phyloP scores from a whole-genome alignment of 2,797 vertebrate genomes.

The Miichthys miiuy region DNA sequence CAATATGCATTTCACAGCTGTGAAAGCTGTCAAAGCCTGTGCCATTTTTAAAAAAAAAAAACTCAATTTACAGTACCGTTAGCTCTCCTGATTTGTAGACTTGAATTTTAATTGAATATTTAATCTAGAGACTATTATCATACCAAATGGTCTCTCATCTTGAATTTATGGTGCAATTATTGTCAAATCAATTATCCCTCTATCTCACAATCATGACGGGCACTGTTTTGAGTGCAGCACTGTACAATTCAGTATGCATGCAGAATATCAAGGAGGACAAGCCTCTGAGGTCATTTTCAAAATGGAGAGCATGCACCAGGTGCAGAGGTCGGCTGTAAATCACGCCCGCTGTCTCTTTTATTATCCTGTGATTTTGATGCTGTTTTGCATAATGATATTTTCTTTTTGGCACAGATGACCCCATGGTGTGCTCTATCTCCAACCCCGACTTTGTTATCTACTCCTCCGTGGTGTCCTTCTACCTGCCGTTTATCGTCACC shows the following conservation, averaged over 20 bases:
- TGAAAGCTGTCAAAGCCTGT: conserved; percentile 2
- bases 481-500: conserved; percentile 93
- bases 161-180: conserved; percentile 47
- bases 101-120: conserved; percentile 34
- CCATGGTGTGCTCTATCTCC: conserved; percentile 94
- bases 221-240: not conserved
- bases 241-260: not conserved
- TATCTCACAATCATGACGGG: not conserved
- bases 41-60: not conserved
- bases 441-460: conserved; percentile 96
- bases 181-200: conserved; percentile 43
- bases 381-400: conserved; percentile 22
- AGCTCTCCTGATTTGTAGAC: conserved; percentile 9
- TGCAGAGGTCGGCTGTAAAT: conserved; percentile 29
- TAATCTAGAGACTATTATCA: conserved; percentile 21
- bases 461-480: conserved; percentile 97
- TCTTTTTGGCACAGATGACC: conserved; percentile 85
- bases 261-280: conserved; percentile 30
- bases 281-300: conserved; percentile 20
- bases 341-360: not conserved
- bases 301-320: conserved; percentile 7
- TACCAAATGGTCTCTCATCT: conserved; percentile 25
- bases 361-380: conserved; percentile 6
- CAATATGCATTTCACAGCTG: conserved; percentile 34
- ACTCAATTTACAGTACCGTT: conserved; percentile 32